A percentile compares a stretch with the other conserved stretches of the same genome.
phyloP scores from a whole-genome alignment of 2,797 vertebrate species.

The Amazonetta brasiliensis region DNA sequence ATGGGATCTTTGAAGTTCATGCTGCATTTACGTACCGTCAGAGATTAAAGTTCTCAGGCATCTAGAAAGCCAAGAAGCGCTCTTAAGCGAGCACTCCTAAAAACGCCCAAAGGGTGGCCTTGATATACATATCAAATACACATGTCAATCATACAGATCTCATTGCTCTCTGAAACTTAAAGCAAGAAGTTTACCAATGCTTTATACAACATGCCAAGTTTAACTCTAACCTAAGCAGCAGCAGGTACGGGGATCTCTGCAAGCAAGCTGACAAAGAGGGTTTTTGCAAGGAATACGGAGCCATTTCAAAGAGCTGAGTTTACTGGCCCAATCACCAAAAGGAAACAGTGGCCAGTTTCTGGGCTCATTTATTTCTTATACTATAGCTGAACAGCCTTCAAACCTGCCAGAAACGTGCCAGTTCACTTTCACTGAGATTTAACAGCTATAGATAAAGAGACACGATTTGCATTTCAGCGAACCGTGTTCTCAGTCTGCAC shows the following conservation, averaged over 20 bases:
- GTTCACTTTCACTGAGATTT: background rate
- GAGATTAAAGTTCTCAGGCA: background rate
- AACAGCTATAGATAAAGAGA: background rate
- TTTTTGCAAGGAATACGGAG: background rate
- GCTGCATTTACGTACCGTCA: accelerated
- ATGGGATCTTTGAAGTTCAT: background rate
- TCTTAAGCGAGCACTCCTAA: background rate
- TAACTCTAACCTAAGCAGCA: background rate
- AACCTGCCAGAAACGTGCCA: background rate
- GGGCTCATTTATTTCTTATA: background rate
- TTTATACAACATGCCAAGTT: background rate
- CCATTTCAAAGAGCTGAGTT: background rate
- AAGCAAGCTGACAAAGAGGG: background rate
- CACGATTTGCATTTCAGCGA: background rate
- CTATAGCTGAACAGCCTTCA: background rate
- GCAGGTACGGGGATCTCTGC: background rate
- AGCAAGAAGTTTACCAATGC: background rate
- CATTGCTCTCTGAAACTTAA: background rate
- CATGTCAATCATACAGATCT: background rate
- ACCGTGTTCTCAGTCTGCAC: background rate
- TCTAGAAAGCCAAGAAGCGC: background rate
- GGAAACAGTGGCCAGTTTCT: background rate
- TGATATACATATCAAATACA: accelerated
- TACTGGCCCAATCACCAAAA: background rate
- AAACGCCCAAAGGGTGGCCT: background rate